These are phyloP conservation scores for Pituophis catenifer DNA, from an alignment of 2,113 vertebrate species.

Conservation along the genomic window DNA sequence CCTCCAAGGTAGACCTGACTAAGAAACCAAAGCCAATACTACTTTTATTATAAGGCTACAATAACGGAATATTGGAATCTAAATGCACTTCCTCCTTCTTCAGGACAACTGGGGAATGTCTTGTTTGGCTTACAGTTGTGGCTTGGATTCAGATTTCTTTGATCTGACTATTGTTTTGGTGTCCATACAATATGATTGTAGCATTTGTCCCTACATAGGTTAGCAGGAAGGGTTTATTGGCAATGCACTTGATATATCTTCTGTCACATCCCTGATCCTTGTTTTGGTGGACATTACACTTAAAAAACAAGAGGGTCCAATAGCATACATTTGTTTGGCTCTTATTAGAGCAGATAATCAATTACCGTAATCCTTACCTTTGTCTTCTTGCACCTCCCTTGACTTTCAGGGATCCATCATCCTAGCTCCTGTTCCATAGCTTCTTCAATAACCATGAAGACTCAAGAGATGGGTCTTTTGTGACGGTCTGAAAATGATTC, in stretches of 20 bases:
- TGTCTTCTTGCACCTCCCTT: neutral
- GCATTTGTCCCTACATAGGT: neutral
- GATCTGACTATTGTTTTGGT: neutral
- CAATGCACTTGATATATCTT: neutral
- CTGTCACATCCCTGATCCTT: neutral
- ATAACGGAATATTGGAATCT: neutral
- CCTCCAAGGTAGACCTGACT: neutral
- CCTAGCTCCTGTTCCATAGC: neutral
- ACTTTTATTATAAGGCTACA: neutral
- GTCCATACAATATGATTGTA: too few species aligned
- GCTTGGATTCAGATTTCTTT: neutral
- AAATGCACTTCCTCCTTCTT: neutral
- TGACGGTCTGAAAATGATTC: neutral
- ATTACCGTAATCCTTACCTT: neutral
- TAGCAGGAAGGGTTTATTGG: neutral
- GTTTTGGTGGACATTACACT: neutral
- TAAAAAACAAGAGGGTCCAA: neutral
- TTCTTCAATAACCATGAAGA: neutral
- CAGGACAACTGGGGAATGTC: neutral
- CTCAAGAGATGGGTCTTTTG: neutral
- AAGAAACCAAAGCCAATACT: neutral
- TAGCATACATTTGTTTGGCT: neutral
- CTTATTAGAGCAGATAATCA: neutral
- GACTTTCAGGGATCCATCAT: neutral
- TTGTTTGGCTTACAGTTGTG: neutral